Evolutionary conservation across 2,888 invertebrate genomes (phyloP), one percentile per base, ranked within the genome.

Genomic region (Steromphala cineraria): DNA sequence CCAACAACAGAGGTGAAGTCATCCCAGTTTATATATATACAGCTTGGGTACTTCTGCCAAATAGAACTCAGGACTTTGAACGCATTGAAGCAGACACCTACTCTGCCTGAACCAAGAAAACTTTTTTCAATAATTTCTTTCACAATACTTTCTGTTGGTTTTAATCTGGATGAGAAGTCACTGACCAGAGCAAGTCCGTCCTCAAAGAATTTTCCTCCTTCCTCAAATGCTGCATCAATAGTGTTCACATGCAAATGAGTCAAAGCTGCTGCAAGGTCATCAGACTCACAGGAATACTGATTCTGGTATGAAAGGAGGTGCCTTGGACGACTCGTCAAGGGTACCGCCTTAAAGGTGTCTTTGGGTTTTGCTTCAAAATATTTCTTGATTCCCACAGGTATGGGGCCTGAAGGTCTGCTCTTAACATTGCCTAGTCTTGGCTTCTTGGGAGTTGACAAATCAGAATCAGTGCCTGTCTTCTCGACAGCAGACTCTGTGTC

Each of bases 11-110:
- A 13, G 10, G 62, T 24, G 24, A 80, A 46, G 3, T 40, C 21
- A 53, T 82, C 82, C 86, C 86, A 87, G 36, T 84, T 83, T 8
- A 88, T 80, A 13, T 81, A 53, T 24, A 88, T 74, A n/a, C 80
- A 56, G 21, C 79, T 85, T 3, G 85, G 86, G 62, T 82, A 82
- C 62, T 75, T 81, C 24, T 80, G 81, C 62, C 84, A 81, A 15
- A 88, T 67, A 15, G 71, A 53, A 10, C 81, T 56, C 53, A 88
- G 75, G 2, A 84, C 75, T 55, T 84, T 81, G 40, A 82, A 83
- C 2, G 82, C 52, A 17, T 85, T 83, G 17, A 75, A 67, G 21
- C 80, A 75, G 7, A 81, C 55, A 24, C 78, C 52, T 13, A 55
- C 36, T 15, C 80, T 52, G 46, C 71, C 75, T 24, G 78, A 80